Conservation (phyloP, 2,113 vertebrate species). For the Suncus etruscus region DNA sequence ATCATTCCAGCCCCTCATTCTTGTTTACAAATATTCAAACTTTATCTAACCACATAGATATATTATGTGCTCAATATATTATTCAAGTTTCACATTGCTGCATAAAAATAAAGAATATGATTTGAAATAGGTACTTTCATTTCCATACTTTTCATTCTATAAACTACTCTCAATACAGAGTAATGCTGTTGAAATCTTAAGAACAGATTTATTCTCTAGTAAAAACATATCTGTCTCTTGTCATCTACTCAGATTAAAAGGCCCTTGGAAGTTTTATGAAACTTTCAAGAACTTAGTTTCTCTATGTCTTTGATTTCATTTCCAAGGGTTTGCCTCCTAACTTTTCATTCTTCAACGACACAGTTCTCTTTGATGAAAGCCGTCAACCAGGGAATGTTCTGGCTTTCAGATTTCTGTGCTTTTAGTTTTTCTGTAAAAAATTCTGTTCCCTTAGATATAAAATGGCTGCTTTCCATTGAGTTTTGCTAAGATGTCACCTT, state of each 20-base stretch:
- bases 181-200: slow-evolving; percentile 26
- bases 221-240: background rate
- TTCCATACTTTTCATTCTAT: background rate
- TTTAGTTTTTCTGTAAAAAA: slow-evolving; percentile 30
- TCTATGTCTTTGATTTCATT: background rate
- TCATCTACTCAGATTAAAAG: background rate
- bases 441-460: background rate
- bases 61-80: background rate
- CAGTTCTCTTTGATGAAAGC: background rate
- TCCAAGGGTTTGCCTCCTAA: background rate
- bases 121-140: background rate
- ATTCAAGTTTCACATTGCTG: background rate
- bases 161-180: background rate
- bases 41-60: background rate
- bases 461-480: slow-evolving; percentile 24
- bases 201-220: background rate
- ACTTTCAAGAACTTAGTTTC: background rate
- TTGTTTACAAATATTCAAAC: background rate
- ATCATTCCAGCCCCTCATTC: no score
- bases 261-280: background rate
- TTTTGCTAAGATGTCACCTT: slow-evolving; percentile 29
- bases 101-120: slow-evolving; percentile 11
- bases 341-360: background rate
- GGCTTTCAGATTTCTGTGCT: background rate
- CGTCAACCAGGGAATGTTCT: background rate